Evolutionary conservation across 2,113 vertebrate species (phyloP).

Genomic region (Zapus hudsonius): DNA sequence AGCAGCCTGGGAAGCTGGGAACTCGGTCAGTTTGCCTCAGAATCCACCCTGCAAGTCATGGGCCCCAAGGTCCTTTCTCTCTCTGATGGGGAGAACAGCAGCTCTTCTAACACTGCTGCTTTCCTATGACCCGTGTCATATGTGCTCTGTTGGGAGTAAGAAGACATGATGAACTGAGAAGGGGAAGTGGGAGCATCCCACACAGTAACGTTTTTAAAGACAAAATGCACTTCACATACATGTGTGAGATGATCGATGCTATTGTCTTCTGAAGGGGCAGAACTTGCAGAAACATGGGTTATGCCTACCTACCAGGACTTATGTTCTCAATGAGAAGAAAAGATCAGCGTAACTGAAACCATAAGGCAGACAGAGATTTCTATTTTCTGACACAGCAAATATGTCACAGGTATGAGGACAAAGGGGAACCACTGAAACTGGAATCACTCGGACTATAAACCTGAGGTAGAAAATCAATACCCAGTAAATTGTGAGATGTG

Average conservation of each 20-base stretch:
- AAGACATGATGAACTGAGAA: not conserved
- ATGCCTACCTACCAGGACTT: not conserved
- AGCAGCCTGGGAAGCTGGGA: not conserved
- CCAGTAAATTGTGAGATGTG: slow-evolving; percentile 21
- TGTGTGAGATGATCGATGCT: not conserved
- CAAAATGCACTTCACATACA: not conserved
- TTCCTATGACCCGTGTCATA: not conserved
- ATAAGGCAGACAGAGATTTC: not conserved
- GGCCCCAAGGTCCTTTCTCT: no score
- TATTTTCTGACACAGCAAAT: not conserved
- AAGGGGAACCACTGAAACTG: not conserved
- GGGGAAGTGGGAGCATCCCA: not conserved
- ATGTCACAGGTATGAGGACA: not conserved
- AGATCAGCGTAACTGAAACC: not conserved
- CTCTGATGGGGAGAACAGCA: not conserved
- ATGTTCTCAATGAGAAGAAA: not conserved
- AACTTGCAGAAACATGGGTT: not conserved
- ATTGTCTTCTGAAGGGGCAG: not conserved
- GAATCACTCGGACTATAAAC: slow-evolving; percentile 11
- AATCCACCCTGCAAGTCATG: not conserved
- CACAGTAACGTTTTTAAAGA: not conserved
- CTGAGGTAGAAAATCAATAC: slow-evolving; percentile 44
- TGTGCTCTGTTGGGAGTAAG: not conserved
- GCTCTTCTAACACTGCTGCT: not conserved
- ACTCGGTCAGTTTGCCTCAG: not conserved